Conservation (phyloP, 2,888 invertebrate species). For the Carpatolechia fugitivella region DNA sequence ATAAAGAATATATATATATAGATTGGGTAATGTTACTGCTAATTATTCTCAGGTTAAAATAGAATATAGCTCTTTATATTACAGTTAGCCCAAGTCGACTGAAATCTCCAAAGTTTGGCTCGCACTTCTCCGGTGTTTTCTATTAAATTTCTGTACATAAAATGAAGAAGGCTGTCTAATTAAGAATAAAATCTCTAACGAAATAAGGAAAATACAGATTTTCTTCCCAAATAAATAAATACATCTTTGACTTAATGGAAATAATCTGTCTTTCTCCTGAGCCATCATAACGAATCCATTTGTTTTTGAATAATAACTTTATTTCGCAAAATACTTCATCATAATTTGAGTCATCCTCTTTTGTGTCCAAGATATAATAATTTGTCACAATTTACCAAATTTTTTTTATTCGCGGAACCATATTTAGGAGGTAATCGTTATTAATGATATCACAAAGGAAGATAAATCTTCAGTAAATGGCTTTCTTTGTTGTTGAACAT, state of each 20-base stretch:
- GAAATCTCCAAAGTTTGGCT: too few relatives aligned
- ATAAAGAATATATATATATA: too few relatives aligned
- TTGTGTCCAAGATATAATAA: conserved; percentile 1
- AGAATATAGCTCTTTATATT: too few relatives aligned
- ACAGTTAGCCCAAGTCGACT: too few relatives aligned
- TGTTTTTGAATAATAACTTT: conserved; percentile 2
- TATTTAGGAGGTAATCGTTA: conserved; percentile 1
- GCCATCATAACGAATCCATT: conserved; percentile 6
- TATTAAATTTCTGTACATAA: too few relatives aligned
- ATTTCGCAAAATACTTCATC: background rate
- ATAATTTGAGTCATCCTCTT: conserved; percentile 4
- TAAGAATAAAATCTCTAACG: too few relatives aligned
- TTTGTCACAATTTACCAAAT: background rate
- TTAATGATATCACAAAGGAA: background rate
- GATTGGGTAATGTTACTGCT: too few relatives aligned
- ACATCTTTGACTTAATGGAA: background rate
- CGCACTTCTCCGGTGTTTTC: too few relatives aligned
- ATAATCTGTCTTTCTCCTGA: background rate
- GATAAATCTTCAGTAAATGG: background rate
- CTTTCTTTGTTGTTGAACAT: background rate
- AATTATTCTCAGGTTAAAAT: too few relatives aligned
- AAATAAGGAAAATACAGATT: too few relatives aligned
- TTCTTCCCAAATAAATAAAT: too few relatives aligned
- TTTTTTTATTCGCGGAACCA: background rate
- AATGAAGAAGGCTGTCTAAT: too few relatives aligned